Evolutionary conservation across 2,797 vertebrate genomes (phyloP), one percentile per base, ranked within the genome.

Genomic region (Columba guinea): DNA sequence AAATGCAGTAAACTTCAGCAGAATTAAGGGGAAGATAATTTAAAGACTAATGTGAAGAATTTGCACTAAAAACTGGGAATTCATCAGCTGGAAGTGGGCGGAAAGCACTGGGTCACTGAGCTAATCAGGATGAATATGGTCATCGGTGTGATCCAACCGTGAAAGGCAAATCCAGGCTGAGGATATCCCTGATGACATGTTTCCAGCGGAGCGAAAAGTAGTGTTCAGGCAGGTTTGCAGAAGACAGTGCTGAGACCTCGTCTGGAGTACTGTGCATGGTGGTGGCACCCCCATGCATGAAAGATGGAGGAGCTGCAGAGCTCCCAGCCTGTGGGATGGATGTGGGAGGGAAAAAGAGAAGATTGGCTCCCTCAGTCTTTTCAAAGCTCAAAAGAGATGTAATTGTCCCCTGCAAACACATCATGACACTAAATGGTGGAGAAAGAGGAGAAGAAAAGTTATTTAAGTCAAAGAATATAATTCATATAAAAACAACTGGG

Each of bases 81-180:
- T 80, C 80, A 34, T 88, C 69, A 75, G 11, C 78, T 96, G 53
- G 26, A 94, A 89, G 84, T 44, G 7, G 13, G 49, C 27, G 84
- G 79, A 83, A 93, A 84, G 46, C 46, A 64, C 37, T 51, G 69
- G 93, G 85, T 94, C 91, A 89, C 75, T 87, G 75, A 91, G 56
- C 35, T 68, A 83, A 89, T 91, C 89, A 88, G 82, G 46, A 81
- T 75, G 52, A 91, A 89, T 96, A 74, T 73, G 68, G 78, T 91
- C 93, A 90, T 70, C 49, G 32, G 1, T 17, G 79, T 71, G 85
- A 90, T 88, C 76, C 65, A 74, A 58, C 83, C 91, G 78, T 90
- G 93, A 93, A 95, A 90, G 69, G 28, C 83, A 86, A 93, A 93
- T 44, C 32, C 41, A 74, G 68, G 80, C 49, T 83, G 81, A 90